Evolutionary conservation across 2,888 invertebrate genomes (phyloP).

Genomic region (Bruchidius siliquastri): DNA sequence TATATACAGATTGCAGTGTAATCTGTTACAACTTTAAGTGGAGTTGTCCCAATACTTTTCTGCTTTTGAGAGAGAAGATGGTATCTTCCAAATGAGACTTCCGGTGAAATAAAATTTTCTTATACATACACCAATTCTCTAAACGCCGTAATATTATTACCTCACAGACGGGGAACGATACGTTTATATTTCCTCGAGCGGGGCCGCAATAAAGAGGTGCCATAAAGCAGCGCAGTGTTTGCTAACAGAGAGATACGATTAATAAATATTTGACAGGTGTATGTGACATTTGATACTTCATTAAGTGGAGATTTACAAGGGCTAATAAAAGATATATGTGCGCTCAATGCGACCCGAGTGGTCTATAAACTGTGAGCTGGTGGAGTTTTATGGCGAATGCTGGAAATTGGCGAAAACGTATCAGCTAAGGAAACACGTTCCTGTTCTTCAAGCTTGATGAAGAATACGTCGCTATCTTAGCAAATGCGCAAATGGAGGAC

Average conservation of each 20-base stretch:
- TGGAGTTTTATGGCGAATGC: not conserved
- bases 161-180: not conserved
- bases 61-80: too few relatives aligned
- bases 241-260: constrained; percentile 26
- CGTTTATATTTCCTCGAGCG: not conserved
- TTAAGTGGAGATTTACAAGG: constrained; percentile 45
- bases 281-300: constrained; percentile 43
- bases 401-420: not conserved
- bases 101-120: too few relatives aligned
- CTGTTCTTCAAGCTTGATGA: too few relatives aligned
- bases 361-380: constrained; percentile 34
- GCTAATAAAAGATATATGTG: constrained; percentile 45
- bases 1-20: too few relatives aligned
- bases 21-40: too few relatives aligned
- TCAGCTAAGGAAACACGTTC: not conserved
- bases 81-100: too few relatives aligned
- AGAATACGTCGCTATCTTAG: too few relatives aligned
- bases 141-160: not conserved
- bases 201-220: not conserved
- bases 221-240: not conserved
- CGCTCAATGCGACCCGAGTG: constrained; percentile 40
- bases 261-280: constrained; percentile 43
- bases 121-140: not conserved
- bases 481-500: too few relatives aligned
- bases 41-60: too few relatives aligned